Conservation (phyloP, 2,113 vertebrate species). For the Anseranas semipalmata region DNA sequence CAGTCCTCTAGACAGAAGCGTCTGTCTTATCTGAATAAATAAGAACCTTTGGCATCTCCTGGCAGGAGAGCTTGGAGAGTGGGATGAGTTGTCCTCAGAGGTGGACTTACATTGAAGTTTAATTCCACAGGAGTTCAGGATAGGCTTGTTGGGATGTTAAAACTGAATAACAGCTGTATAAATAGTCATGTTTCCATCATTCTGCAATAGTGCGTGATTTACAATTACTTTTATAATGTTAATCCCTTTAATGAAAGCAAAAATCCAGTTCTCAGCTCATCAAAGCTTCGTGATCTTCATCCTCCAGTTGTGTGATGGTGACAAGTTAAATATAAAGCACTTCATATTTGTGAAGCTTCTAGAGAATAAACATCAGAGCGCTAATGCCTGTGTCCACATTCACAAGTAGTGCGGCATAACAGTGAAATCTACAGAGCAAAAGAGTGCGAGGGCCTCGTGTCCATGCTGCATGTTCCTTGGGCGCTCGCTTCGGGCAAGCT, state of each 20-base stretch:
- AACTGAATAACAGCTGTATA: not conserved
- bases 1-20: not conserved
- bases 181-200: not conserved
- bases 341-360: not conserved
- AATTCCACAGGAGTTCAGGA: not conserved
- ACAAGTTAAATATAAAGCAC: not conserved
- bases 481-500: not conserved
- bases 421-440: not conserved
- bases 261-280: not conserved
- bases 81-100: not conserved
- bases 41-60: not conserved
- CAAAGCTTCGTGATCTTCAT: not conserved
- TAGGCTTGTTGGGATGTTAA: not conserved
- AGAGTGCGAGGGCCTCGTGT: rapidly evolving
- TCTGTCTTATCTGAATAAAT: not conserved
- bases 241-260: not conserved
- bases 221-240: not conserved
- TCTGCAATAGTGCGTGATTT: not conserved
- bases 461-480: not conserved
- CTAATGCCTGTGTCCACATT: not conserved
- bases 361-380: not conserved
- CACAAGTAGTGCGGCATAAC: not conserved
- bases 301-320: rapidly evolving
- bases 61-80: not conserved
- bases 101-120: not conserved